Evolutionary conservation across 2,888 invertebrate genomes (phyloP), one percentile per base, ranked within the genome.

Genomic region (Liopterus haemorrhoidalis): DNA sequence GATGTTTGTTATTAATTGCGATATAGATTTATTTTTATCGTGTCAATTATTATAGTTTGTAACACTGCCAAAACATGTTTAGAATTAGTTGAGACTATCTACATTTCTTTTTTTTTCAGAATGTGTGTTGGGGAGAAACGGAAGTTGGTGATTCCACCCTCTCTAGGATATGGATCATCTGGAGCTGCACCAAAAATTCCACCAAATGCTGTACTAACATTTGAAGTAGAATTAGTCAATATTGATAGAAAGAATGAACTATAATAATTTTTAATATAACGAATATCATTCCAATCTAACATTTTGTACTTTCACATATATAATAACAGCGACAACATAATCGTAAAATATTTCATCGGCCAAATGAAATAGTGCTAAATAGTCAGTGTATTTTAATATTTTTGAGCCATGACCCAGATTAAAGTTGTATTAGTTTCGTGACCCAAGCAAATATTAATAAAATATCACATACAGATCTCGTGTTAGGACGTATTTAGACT

Each of bases 101-200:
- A 36, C 14, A 27, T 44, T 37, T 28, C 31, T 49, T 45, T 51
- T 51, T 45, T 53, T 63, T 68, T 15, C 62, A 78, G 77, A 37
- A 90, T 90, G 88, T 91, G 90, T 69, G 84, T 82, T 62, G 88
- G 88, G 28, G 90, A 92, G 65, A 84, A 86, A 62, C 74, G 91
- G 40, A 88, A 86, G 61, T 70, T 92, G 27, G 84, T 89, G 3
- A 87, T 92, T 57, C 90, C 91, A 9, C 78, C 91, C 6, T 85
- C 90, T 57, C 68, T 92, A 52, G 92, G 82, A 0, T 93, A 93
- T 64, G 92, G 92, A 30, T 76, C 78, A 43, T 71, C 75, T 39
- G 92, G 92, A 40, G 82, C 86, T 2, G 85, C 86, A 32, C 85
- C 85, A 3, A 86, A 84, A 65, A 91, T 92, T 59, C 90, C 91